Conservation (phyloP, 2,888 invertebrate species). For the Caenorhabditis sp. region DNA sequence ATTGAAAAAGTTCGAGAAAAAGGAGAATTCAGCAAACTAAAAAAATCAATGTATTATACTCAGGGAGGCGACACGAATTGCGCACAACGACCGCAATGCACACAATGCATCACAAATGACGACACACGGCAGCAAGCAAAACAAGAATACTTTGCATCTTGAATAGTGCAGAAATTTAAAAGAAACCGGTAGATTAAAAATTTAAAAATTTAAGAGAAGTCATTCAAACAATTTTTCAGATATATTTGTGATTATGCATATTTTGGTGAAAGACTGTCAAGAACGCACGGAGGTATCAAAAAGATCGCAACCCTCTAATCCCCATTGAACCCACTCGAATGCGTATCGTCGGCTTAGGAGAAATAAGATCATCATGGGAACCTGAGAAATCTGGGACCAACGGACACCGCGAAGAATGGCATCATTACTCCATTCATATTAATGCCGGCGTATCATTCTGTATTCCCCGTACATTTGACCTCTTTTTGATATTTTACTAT, state of each 20-base stretch:
- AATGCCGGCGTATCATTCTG: neutral
- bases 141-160: neutral
- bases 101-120: constrained; percentile 36
- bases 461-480: constrained; percentile 11
- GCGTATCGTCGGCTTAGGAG: constrained; percentile 42
- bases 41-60: neutral
- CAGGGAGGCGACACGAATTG: neutral
- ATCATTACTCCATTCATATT: neutral
- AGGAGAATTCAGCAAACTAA: too few relatives aligned
- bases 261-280: too few relatives aligned
- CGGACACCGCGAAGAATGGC: neutral
- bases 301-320: constrained; percentile 28
- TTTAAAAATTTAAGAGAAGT: too few relatives aligned
- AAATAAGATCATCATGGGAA: constrained; percentile 57
- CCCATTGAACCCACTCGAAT: constrained; percentile 51
- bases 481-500: constrained; percentile 10
- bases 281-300: neutral
- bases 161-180: too few relatives aligned
- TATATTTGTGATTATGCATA: too few relatives aligned
- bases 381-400: constrained; percentile 15
- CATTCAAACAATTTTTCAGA: too few relatives aligned
- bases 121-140: constrained; percentile 25
- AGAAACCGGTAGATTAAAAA: too few relatives aligned
- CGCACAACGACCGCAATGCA: constrained; percentile 9
- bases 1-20: neutral